Conservation (phyloP, 2,113 vertebrate species). For the Nipponia nippon region DNA sequence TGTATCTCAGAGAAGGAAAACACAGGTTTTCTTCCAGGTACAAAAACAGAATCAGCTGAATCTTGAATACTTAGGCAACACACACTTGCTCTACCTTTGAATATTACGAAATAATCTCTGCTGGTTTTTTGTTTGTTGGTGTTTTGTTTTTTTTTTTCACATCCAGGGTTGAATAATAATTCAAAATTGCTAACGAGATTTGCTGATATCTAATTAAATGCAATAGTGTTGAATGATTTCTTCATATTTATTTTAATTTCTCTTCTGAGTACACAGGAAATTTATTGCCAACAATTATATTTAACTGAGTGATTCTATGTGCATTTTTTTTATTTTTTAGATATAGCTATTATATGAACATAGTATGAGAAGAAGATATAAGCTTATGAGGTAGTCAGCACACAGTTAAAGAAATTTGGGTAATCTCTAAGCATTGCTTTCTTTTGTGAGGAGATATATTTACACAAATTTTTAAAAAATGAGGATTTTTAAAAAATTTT, state of each 20-base stretch:
- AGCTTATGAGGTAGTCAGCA: background rate
- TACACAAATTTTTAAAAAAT: background rate
- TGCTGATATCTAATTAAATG: constrained; percentile 17
- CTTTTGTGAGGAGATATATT: background rate
- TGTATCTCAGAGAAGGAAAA: background rate
- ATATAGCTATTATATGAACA: background rate
- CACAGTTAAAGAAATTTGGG: background rate
- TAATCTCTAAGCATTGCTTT: background rate
- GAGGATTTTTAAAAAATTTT: background rate
- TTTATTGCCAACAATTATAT: background rate
- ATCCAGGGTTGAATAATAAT: background rate
- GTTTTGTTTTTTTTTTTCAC: background rate
- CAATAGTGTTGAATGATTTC: background rate
- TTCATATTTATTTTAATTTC: constrained; percentile 13
- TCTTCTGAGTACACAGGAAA: background rate
- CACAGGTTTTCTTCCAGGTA: background rate
- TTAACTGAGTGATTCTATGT: background rate
- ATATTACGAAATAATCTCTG: background rate
- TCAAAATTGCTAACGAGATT: background rate
- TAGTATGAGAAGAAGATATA: background rate
- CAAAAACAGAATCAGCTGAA: background rate
- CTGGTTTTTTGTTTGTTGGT: background rate
- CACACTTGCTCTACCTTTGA: background rate
- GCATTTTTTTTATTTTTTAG: background rate
- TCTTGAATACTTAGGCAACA: background rate